phyloP scores from a whole-genome alignment of 2,113 vertebrate species.

The Epinephelus moara region DNA sequence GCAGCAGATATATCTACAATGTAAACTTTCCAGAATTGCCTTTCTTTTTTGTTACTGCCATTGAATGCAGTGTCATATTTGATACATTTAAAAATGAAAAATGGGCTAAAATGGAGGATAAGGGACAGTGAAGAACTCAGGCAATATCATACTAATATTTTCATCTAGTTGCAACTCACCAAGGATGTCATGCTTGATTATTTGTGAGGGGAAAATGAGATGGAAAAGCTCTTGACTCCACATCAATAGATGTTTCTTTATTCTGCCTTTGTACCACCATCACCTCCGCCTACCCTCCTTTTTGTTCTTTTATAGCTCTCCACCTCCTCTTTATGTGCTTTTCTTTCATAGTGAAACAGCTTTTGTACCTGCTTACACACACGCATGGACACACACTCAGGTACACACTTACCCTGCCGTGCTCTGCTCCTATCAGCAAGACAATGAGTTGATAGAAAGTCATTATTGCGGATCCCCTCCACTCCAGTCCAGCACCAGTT shows the following conservation, averaged over 20 bases:
- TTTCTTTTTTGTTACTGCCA: background rate
- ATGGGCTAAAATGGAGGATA: background rate
- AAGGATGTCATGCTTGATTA: slow-evolving; percentile 18
- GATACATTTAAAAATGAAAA: slow-evolving; percentile 36
- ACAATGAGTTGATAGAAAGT: slow-evolving; percentile 6
- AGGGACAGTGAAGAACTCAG: background rate
- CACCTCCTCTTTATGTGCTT: background rate
- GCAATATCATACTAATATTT: slow-evolving; percentile 18
- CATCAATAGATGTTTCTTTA: slow-evolving; percentile 2
- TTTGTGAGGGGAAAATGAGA: slow-evolving; percentile 3
- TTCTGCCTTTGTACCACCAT: background rate
- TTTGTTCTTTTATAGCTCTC: background rate
- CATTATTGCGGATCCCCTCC: background rate
- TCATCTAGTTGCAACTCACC: slow-evolving; percentile 13
- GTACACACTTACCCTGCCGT: background rate
- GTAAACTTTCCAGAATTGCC: slow-evolving; percentile 1
- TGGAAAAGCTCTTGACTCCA: background rate
- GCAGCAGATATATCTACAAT: slow-evolving; percentile 13
- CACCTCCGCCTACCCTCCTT: background rate
- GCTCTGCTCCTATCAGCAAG: background rate
- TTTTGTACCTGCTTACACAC: background rate
- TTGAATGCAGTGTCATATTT: slow-evolving; percentile 20
- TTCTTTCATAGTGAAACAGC: background rate
- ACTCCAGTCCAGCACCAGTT: slow-evolving; percentile 25
- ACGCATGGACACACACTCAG: background rate